phyloP scores from a whole-genome alignment of 2,797 vertebrate species.

The Rhinophrynus dorsalis region DNA sequence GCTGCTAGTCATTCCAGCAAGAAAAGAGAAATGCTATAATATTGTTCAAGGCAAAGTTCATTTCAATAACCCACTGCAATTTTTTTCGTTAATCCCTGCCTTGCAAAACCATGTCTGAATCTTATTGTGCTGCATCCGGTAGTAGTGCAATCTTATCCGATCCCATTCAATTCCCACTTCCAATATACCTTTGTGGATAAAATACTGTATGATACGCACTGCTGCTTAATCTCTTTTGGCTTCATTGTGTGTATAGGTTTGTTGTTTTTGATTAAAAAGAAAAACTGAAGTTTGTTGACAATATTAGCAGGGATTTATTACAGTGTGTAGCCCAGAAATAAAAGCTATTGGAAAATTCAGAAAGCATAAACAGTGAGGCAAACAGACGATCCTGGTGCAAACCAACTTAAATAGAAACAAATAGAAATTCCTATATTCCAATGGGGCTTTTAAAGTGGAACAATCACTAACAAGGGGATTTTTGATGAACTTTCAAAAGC shows the following conservation, averaged over 20 bases:
- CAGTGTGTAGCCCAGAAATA: not conserved
- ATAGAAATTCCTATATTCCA: no score
- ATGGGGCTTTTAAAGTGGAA: no score
- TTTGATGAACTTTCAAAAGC: no score
- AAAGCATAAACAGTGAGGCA: not conserved
- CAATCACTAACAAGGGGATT: no score
- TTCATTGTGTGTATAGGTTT: not conserved
- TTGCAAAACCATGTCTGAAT: slow-evolving; percentile 46
- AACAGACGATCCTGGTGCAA: no score
- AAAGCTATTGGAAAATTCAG: not conserved
- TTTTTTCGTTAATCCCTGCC: slow-evolving; percentile 58
- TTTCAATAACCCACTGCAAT: slow-evolving; percentile 59
- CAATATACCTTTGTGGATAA: slow-evolving; percentile 28
- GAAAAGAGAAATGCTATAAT: not conserved
- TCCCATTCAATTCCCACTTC: slow-evolving; percentile 30
- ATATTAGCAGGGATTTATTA: slow-evolving; percentile 24
- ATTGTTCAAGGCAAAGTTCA: slow-evolving; percentile 50
- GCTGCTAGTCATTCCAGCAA: no score
- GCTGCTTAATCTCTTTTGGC: slow-evolving; percentile 17
- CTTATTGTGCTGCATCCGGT: slow-evolving; percentile 26
- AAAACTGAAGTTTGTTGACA: slow-evolving; percentile 14
- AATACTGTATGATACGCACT: slow-evolving; percentile 23
- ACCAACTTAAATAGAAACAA: no score
- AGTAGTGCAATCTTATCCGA: slow-evolving; percentile 29
- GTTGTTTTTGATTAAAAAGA: slow-evolving; percentile 15